These are phyloP conservation scores for Ylistrum balloti DNA, from an alignment of 1,140 invertebrate species.

Conservation along the genomic window DNA sequence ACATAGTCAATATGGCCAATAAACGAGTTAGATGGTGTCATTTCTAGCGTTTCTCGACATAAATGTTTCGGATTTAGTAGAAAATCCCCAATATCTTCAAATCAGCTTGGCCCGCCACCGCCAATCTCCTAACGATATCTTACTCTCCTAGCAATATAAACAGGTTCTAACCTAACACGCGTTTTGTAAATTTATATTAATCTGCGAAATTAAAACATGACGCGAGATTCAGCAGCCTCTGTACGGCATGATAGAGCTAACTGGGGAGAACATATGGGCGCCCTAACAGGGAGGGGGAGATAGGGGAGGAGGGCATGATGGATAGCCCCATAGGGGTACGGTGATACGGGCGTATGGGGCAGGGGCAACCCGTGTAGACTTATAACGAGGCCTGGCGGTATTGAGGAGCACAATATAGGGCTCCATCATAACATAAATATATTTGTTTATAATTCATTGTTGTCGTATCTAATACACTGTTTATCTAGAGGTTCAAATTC, in stretches of 20 bases:
- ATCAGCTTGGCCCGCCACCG: neutral
- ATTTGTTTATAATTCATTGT: neutral
- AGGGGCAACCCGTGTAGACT: neutral
- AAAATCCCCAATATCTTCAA: constrained; percentile 20
- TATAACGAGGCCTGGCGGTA: neutral
- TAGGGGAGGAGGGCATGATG: neutral
- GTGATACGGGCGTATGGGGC: neutral
- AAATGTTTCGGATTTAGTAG: constrained; percentile 4
- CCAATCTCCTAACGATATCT: neutral
- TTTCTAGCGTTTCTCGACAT: constrained; percentile 24
- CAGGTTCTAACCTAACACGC: neutral
- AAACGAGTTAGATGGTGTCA: neutral
- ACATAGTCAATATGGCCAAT: constrained; percentile 19
- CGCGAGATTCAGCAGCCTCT: neutral
- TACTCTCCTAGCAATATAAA: neutral
- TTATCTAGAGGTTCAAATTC: too few relatives aligned
- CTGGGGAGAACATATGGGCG: neutral
- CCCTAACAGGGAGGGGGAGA: neutral
- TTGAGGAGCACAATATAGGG: neutral
- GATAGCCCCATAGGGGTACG: neutral
- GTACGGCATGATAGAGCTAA: constrained; percentile 7
- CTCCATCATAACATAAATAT: neutral
- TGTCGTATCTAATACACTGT: neutral
- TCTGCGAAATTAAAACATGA: constrained; percentile 28
- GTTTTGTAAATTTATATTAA: constrained; percentile 40